These are phyloP conservation scores for human DNA, from an alignment of 2,113 vertebrate genomes.

Conservation along the genomic window GRCh38 chr7:44887501-44888000, in stretches of 20 bases:
- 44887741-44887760: not conserved
- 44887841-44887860: not conserved
- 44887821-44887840: not conserved
- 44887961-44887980: not conserved
- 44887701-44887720: not conserved
- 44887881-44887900: not conserved
- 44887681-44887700: not conserved
- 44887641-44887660: not conserved
- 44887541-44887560: not conserved
- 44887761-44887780: not conserved
- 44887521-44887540: not conserved
- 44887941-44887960: not conserved
- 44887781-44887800: not conserved
- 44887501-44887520: not conserved
- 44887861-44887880: not conserved
- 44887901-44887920: not conserved
- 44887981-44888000: not conserved
- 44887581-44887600: too few relatives aligned
- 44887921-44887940: not conserved
- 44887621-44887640: not conserved
- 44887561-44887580: too few relatives aligned
- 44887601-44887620: not conserved
- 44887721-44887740: not conserved
- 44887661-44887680: too few relatives aligned
- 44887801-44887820: not conserved